phyloP scores from a whole-genome alignment of 2,888 invertebrate genomes.

The Drosophila setosimentum region DNA sequence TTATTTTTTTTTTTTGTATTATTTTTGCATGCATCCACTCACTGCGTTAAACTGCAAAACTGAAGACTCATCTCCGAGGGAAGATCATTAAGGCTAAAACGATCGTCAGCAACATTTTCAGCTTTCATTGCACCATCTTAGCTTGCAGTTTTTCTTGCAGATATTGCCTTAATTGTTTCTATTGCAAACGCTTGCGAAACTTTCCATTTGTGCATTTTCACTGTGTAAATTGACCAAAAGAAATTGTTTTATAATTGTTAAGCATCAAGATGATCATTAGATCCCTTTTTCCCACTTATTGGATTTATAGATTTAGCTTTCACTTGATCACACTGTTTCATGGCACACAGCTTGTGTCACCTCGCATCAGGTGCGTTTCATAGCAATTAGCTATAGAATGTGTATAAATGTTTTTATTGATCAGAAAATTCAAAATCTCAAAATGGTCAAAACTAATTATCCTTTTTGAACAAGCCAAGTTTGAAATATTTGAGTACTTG shows the following conservation, averaged over 20 bases:
- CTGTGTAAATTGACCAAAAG: conserved; percentile 48
- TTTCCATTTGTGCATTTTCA: conserved; percentile 64
- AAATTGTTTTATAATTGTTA: conserved; percentile 36
- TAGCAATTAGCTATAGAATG: neutral
- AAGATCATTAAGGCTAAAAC: conserved; percentile 53
- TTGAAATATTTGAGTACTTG: neutral
- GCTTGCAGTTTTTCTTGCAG: conserved; percentile 51
- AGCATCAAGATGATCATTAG: conserved; percentile 21
- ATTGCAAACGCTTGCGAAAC: conserved; percentile 46
- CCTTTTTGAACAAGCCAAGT: neutral
- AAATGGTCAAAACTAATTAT: no score
- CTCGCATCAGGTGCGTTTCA: neutral
- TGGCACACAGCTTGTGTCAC: conserved; percentile 8
- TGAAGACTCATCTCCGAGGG: conserved; percentile 35
- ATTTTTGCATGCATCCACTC: conserved; percentile 35
- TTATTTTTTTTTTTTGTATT: neutral
- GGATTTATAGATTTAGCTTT: conserved; percentile 29
- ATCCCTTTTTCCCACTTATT: conserved; percentile 37
- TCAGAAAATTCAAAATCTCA: no score
- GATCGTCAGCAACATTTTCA: conserved; percentile 8
- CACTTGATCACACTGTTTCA: conserved; percentile 17
- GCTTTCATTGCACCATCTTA: conserved; percentile 51
- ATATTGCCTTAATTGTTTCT: conserved; percentile 59
- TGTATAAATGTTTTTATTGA: neutral
- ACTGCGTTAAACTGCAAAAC: conserved; percentile 40